Evolutionary conservation across 2,797 vertebrate species (phyloP), one percentile per base, ranked within the genome.

Genomic region (Falco biarmicus): DNA sequence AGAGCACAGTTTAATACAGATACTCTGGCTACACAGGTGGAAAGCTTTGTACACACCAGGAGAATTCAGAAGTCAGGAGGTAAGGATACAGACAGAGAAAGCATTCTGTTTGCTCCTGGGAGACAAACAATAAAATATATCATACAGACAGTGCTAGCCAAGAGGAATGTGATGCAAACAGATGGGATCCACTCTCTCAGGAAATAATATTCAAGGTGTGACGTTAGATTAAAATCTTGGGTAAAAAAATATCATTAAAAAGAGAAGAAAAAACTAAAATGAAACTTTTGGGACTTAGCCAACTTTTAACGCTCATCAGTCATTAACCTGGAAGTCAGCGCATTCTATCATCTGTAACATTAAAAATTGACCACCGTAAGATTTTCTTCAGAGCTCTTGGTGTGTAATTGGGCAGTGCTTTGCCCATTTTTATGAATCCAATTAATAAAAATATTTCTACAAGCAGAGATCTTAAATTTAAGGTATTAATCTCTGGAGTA

Each of bases 81-180:
- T n/a, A 78, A 90, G 29, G 21, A 31, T 82, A 51, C 32, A 87
- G 63, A 45, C 11, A 84, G 22, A 63, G 22, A 73, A 93, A n/a
- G 14, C 28, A 78, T 70, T 79, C 65, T 78, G 16, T 43, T 78
- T 79, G 81, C 51, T 84, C 8, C 65, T 76, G 43, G 28, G 93
- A 93, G 45, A 64, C 28, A 94, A 92, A 77, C 16, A 77, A 66
- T 64, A 64, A 90, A 95, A 83, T 85, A 64, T 45, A 84, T 66
- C 63, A 92, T 70, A 70, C 34, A 56, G 56, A 87, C 19, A 60
- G 41, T 41, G 43, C 21, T 87, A 77, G 53, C 57, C 59, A 84
- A 81, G n/a, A 93, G 53, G 60, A 94, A 76, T 79, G 43, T 83
- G 57, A 85, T 31, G 41, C 56, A 87, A 89, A 92, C 84, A 95